Conservation (phyloP, 2,888 invertebrate species). For the Bedellia somnulentella region DNA sequence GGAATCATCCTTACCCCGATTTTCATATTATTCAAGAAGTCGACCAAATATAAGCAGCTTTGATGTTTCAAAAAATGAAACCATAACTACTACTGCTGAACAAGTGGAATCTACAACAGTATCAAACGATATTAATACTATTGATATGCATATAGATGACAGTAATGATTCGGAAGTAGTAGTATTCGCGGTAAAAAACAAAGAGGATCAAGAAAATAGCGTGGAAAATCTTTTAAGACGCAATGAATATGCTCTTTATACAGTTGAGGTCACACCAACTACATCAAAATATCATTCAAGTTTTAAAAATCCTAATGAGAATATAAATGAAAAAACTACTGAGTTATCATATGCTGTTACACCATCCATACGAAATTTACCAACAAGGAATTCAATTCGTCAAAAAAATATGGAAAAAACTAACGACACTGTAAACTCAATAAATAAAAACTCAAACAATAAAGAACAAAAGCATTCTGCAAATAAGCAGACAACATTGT, state of each 20-base stretch:
- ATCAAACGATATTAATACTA: slow-evolving; percentile 14
- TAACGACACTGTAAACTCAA: too few species aligned
- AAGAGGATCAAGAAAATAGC: slow-evolving; percentile 32
- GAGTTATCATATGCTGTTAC: slow-evolving; percentile 17
- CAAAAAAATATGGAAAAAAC: slow-evolving; percentile 19
- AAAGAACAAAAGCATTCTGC: too few species aligned
- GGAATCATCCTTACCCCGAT: slow-evolving; percentile 23
- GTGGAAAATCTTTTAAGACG: slow-evolving; percentile 23
- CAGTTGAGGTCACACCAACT: slow-evolving; percentile 18
- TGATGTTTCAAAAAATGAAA: slow-evolving; percentile 9
- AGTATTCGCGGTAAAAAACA: slow-evolving; percentile 33
- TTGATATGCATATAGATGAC: slow-evolving; percentile 12
- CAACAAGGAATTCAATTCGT: slow-evolving; percentile 34
- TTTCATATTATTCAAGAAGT: slow-evolving; percentile 35
- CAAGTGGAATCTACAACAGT: slow-evolving; percentile 22
- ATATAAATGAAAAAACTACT: slow-evolving; percentile 15
- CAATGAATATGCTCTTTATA: slow-evolving; percentile 20
- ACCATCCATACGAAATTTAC: slow-evolving; percentile 37
- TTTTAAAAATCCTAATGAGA: slow-evolving; percentile 26
- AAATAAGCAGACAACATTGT: too few species aligned
- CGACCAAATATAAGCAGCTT: too few species aligned
- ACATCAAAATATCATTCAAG: slow-evolving; percentile 40
- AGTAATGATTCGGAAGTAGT: slow-evolving; percentile 20
- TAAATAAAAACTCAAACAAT: too few species aligned
- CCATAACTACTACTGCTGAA: too few species aligned